These are phyloP conservation scores for Gavia stellata DNA, from an alignment of 2,113 vertebrate species.

Conservation along the genomic window DNA sequence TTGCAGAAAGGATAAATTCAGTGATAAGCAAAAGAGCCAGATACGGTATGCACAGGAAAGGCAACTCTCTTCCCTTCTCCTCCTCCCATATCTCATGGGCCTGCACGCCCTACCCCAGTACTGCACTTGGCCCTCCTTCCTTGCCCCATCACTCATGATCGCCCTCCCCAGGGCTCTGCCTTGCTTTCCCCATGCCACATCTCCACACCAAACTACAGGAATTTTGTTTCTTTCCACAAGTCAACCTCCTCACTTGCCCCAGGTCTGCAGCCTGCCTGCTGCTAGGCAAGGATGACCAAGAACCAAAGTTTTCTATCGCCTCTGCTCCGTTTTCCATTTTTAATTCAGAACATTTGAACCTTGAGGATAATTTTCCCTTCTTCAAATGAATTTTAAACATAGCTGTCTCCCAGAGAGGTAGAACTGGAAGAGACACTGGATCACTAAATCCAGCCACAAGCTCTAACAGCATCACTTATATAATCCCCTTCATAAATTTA, in stretches of 20 bases:
- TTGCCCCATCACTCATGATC: neutral
- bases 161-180: neutral
- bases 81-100: neutral
- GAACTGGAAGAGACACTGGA: neutral
- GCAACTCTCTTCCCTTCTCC: neutral
- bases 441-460: neutral
- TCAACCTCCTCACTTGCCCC: neutral
- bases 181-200: neutral
- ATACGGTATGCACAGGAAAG: neutral
- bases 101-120: neutral
- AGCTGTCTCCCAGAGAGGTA: neutral
- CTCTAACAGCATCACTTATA: neutral
- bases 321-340: neutral
- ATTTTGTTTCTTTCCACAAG: neutral
- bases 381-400: neutral
- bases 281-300: neutral
- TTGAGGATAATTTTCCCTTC: neutral
- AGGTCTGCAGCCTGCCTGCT: neutral
- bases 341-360: neutral
- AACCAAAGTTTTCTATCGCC: neutral
- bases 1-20: slow-evolving; percentile 9
- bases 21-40: neutral
- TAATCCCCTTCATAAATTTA: neutral
- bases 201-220: neutral
- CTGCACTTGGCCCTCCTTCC: neutral